phyloP scores from a whole-genome alignment of 2,113 vertebrate species.

The Glaucomys volans region DNA sequence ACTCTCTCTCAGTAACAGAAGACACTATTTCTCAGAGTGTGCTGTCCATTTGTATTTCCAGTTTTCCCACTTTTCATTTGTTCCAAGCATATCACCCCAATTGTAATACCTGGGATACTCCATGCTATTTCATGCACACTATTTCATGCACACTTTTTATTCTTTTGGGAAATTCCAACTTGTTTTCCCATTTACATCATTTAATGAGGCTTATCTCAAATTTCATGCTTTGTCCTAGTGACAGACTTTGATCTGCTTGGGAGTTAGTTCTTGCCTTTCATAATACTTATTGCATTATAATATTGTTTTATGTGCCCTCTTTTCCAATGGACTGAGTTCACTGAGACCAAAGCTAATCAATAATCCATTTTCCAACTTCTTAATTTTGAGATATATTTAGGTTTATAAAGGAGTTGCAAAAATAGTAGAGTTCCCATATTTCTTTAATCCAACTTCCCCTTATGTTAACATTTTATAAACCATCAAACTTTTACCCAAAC shows the following conservation, averaged over 20 bases:
- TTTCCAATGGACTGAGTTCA: not conserved
- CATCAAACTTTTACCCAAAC: not conserved
- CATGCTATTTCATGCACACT: not conserved
- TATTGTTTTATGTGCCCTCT: constrained; percentile 16
- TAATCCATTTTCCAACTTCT: not conserved
- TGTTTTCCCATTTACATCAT: not conserved
- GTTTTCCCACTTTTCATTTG: not conserved
- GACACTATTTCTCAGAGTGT: not conserved
- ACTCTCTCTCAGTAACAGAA: not conserved
- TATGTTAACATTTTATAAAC: not conserved
- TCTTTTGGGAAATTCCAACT: not conserved
- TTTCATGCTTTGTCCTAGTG: not conserved
- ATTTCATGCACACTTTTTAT: not conserved
- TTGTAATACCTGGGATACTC: not conserved
- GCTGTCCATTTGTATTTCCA: not conserved
- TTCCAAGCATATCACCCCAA: not conserved
- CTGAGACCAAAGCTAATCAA: not conserved
- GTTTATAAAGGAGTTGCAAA: not conserved
- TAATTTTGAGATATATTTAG: not conserved
- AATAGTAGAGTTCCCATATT: not conserved
- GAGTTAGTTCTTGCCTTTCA: not conserved
- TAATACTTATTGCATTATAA: not conserved
- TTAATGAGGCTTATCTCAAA: not conserved
- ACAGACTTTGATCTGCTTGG: not conserved
- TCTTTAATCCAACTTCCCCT: not conserved